Evolutionary conservation across 30 jellyfish, hydroid and myxozoan species (phyloP), one percentile per base, ranked within the genome.

Genomic region (Euphysa ruthae): DNA sequence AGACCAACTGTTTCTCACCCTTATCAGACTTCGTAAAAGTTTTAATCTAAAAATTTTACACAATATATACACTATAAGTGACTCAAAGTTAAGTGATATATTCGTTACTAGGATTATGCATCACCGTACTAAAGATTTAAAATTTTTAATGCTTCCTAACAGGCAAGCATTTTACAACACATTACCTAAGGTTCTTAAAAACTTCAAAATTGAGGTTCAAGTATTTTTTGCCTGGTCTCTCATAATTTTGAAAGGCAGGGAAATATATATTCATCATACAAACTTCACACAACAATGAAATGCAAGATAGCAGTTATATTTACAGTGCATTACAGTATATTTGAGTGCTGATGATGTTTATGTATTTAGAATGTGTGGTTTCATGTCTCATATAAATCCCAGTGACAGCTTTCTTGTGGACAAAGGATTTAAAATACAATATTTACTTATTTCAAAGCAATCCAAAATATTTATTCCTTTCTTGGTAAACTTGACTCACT

Each of bases 401-500:
- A 12, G n/a, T 8, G 52, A 38, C 52, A 38, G 14, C 12, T 38
- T 38, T 38, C 12, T n/a, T 38, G 52, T 38, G n/a, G 52, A 38
- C n/a, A 38, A 38, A 38, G 52, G 52, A 8, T 38, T 38, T 38
- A 38, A 38, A 38, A 38, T 38, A 38, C 52, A 38, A n/a, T n/a
- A 38, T 38, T 38, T 38, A 38, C 52, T 38, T 38, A 12, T 38
- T 8, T 12, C 12, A 38, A 38, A 38, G n/a, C 52, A 38, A 38
- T 12, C 52, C n/a, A 38, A 12, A 8, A 38, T 38, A n/a, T n/a
- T n/a, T n/a, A n/a, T n/a, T 8, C 51, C n/a, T 66, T 66, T 66
- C 51, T 66, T 16, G 78, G 78, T 44, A 28, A 66, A 34, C 22
- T 49, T 19, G 50, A 66, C 10, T 7, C 50, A 44, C 27, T 66